Base-by-base conservation (phyloP, 2,113 vertebrate genomes). In the Rhinoptilus africanus region DNA sequence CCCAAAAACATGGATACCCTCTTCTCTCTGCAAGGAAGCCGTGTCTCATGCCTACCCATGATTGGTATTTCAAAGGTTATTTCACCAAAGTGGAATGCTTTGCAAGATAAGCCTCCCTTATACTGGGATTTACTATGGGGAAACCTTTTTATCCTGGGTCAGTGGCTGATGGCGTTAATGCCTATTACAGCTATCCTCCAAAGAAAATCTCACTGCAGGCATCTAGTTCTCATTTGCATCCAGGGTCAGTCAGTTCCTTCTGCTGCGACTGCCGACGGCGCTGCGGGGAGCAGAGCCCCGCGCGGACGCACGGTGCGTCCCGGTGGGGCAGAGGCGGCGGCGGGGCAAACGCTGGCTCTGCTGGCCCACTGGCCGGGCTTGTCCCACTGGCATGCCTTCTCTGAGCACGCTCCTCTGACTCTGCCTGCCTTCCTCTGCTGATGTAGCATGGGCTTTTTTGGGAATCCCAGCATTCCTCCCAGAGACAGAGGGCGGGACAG, bases 291-390 rank as follows among this genome's bases (percentile, higher is more conserved):
- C 19, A 26, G 26, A 62, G 32, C 72, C 50, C 8, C 1, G 4
- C 5, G 39, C 41, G 2, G 34, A n/a, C 12, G 66, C 50, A 8
- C 6, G 47, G 21, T 1, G 3, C 23, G 37, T 7, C 37, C 13
- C 21, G 28, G 27, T 37, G 2, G 27, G 47, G 64, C 50, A 28
- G 57, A 12, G 27, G 45, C 16, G 21, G 85, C 62, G 4, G 24
- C 4, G 22, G 69, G 4, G 69, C 66, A 9, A 50, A 14, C 6
- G 4, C 54, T 3, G 2, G 47, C 56, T 21, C 50, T 2, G 1
- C 2, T 2, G 39, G 45, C 43, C 2, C 0, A 8, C 9, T 10
- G 77, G 4, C 62, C 4, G 28, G 18, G 32, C 50, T 64, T 1
- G 0, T 50, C 43, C 86, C 30, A 7, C 6, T 82, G 2, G 35